Base-by-base conservation (phyloP, 2,113 vertebrate species). In the Scomber scombrus region DNA sequence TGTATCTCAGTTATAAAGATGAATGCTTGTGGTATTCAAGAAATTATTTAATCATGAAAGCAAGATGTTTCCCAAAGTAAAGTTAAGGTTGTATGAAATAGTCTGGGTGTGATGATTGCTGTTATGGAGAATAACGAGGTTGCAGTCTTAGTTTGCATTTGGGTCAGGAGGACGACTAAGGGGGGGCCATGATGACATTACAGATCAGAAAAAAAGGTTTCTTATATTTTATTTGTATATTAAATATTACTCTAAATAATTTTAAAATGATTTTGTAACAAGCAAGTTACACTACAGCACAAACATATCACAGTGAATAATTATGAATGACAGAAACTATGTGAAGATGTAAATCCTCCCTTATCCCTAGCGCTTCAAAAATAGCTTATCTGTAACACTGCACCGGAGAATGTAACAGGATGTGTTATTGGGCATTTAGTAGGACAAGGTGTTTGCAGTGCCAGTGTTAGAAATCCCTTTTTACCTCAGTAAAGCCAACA, bases 351-450 rank as follows among this genome's bases (percentile, higher is more conserved):
- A 55, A 82, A 75, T 69, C 67, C 34, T 19, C 12, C 50, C 57
- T 63, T 14, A 10, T 75, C 43, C 23, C 18, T 0, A 0, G n/a
- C 49, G 65, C 66, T 52, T 51, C 51, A 62, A 49, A 82, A 58
- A 56, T 21, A 31, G 57, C 52, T 66, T 58, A 40, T 76, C 43
- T 63, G 19, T 55, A 63, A 76, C 21, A 49, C 79, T 8, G 31
- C 61, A 66, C 72, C 70, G 69, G 40, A 77, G 77, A 64, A 67
- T 66, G 31, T 66, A 71, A 69, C 68, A 23, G 46, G 60, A 57
- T 52, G 58, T 55, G 73, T 82, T 85, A 87, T 64, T 76, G 66
- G 85, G 55, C 75, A 80, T 71, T 85, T 89, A 90, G 80, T 47
- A 63, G 67, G 67, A 75, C 82, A 82, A 80, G 80, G 31, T 29